phyloP scores from a whole-genome alignment of 2,113 vertebrate genomes.

The Cairina moschata region DNA sequence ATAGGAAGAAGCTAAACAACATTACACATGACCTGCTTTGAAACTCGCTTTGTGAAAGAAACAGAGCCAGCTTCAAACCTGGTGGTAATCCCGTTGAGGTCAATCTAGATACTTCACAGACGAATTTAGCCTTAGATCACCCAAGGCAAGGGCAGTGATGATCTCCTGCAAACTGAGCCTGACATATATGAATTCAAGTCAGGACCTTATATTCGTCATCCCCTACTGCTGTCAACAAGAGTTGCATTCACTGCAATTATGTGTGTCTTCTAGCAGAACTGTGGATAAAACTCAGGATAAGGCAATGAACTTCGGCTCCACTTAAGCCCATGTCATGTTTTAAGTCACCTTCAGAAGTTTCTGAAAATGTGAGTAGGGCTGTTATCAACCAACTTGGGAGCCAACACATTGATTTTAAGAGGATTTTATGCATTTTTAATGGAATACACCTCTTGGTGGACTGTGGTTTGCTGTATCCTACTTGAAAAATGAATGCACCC shows the following conservation, averaged over 20 bases:
- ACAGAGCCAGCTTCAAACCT: not conserved
- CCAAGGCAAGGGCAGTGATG: not conserved
- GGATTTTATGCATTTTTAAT: not conserved
- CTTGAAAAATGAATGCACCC: not conserved
- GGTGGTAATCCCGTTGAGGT: not conserved
- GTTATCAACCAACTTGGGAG: not conserved
- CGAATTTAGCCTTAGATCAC: not conserved
- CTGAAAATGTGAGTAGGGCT: not conserved
- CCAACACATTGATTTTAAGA: not conserved
- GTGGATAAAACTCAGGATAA: not conserved
- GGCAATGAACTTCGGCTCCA: not conserved
- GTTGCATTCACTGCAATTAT: not conserved
- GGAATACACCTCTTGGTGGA: not conserved
- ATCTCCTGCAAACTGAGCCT: not conserved
- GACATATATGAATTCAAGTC: not conserved
- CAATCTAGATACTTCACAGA: not conserved
- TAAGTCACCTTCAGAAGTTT: not conserved
- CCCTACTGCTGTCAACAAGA: not conserved
- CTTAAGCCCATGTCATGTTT: not conserved
- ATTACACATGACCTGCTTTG: slow-evolving; percentile 16
- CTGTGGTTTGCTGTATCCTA: not conserved
- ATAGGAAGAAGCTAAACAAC: not conserved
- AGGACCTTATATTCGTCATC: not conserved
- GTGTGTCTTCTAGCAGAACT: not conserved
- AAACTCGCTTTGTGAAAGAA: not conserved